These are phyloP conservation scores for Synergus japonicus DNA, from an alignment of 2,888 invertebrate species.

Conservation along the genomic window DNA sequence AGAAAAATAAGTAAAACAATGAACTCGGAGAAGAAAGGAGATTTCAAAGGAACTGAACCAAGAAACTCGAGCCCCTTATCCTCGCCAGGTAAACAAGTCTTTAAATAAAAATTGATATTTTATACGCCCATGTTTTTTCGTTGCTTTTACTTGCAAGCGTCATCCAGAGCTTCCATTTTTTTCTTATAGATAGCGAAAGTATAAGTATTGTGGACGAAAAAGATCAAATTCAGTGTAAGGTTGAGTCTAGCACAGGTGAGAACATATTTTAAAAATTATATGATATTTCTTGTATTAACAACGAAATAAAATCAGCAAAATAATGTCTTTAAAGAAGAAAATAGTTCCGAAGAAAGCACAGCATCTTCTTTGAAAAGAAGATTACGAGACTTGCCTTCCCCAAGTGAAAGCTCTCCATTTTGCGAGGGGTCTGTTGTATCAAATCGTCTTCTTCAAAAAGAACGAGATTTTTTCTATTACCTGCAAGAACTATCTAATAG, in stretches of 20 bases:
- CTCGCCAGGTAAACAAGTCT: not conserved
- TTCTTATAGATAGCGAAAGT: constrained; percentile 29
- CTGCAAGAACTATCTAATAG: constrained; percentile 49
- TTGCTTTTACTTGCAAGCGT: not conserved
- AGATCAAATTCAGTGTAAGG: not conserved
- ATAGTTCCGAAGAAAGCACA: constrained; percentile 34
- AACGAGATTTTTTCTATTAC: constrained; percentile 39
- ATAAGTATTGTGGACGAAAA: constrained; percentile 6
- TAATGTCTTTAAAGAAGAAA: not conserved
- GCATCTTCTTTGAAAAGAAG: constrained; percentile 42
- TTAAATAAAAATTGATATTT: not conserved
- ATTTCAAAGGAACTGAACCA: not conserved
- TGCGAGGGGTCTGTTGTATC: constrained; percentile 35
- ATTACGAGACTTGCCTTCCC: constrained; percentile 42
- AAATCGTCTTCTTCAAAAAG: constrained; percentile 39
- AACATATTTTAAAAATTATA: not conserved
- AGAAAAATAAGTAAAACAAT: not conserved
- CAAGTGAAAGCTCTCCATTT: constrained; percentile 43
- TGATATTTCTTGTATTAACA: not conserved
- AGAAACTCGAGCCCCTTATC: not conserved
- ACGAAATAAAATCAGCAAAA: not conserved
- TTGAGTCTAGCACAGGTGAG: not conserved
- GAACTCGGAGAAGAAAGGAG: not conserved
- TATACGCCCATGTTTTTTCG: not conserved
- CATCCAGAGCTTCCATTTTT: not conserved